A percentile compares a stretch with the other conserved stretches of the same genome.
Evolutionary conservation across 1,140 invertebrate species (phyloP).

Genomic region (Zaprionus inermis): DNA sequence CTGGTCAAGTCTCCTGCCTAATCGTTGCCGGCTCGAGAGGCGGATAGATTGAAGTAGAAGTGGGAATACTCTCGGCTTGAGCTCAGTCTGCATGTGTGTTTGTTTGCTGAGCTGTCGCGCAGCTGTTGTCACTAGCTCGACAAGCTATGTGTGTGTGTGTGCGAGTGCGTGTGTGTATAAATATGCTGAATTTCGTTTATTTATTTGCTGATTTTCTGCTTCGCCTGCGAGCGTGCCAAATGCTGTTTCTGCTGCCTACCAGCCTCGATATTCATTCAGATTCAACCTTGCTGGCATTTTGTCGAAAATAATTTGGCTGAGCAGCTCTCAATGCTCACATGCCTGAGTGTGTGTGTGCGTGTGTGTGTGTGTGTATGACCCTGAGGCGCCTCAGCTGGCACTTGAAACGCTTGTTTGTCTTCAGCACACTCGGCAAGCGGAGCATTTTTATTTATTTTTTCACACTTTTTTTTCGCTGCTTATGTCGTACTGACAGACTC

Average conservation of each 20-base stretch:
- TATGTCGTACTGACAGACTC: conserved; percentile 38
- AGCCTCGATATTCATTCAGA: conserved; percentile 20
- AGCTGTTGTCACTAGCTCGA: conserved; percentile 26
- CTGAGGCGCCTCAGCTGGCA: conserved; percentile 41
- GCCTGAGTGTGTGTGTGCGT: background rate
- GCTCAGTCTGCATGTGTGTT: conserved; percentile 18
- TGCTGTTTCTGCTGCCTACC: conserved; percentile 55
- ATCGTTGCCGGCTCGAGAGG: background rate
- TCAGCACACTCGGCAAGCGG: conserved; percentile 49
- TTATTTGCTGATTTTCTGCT: conserved; percentile 69
- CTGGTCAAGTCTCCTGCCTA: background rate
- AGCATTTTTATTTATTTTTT: conserved; percentile 74
- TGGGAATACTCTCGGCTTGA: conserved; percentile 25
- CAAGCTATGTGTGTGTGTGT: background rate
- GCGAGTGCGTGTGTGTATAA: conserved; percentile 66
- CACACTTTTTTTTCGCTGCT: conserved; percentile 65
- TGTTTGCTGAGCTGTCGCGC: conserved; percentile 26
- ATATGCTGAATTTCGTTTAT: conserved; percentile 51
- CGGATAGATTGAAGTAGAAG: conserved; percentile 4
- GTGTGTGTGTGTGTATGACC: conserved; percentile 27
- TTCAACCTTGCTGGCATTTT: conserved; percentile 49
- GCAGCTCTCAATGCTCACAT: conserved; percentile 45
- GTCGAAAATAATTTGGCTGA: conserved; percentile 73
- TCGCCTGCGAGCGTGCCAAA: conserved; percentile 74
- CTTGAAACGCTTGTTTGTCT: conserved; percentile 65